A percentile compares a stretch with the other conserved stretches of the same genome.
Evolutionary conservation across 2,113 vertebrate species (phyloP).

Genomic region (Morone saxatilis): DNA sequence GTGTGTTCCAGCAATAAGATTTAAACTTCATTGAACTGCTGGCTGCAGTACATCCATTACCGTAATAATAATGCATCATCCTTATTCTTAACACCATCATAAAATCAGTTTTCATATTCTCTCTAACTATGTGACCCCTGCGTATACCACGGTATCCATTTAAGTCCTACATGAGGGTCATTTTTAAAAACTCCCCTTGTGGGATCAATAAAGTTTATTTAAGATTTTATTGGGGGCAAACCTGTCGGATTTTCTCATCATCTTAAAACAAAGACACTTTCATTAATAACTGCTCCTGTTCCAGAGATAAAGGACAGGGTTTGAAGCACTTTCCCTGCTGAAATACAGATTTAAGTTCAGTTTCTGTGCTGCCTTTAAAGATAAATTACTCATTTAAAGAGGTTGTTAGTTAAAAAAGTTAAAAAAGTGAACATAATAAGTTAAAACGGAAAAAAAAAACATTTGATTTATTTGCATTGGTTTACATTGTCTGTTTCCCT

Average conservation of each 20-base stretch:
- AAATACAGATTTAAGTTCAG: background rate
- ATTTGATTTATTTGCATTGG: too few relatives aligned
- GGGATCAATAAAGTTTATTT: slow-evolving; percentile 47
- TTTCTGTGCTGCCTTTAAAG: too few relatives aligned
- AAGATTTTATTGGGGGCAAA: slow-evolving; percentile 12
- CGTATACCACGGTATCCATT: slow-evolving; percentile 15
- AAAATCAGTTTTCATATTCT: background rate
- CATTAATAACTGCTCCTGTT: background rate
- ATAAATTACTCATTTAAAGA: too few relatives aligned
- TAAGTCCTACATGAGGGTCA: background rate
- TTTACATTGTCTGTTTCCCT: too few relatives aligned
- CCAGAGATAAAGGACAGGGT: slow-evolving; percentile 5
- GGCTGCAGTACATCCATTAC: background rate
- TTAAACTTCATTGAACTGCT: background rate
- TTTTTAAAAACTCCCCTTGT: slow-evolving; percentile 15
- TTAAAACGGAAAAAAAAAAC: too few relatives aligned
- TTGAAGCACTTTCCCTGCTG: background rate
- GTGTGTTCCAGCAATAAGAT: background rate
- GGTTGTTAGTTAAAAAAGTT: too few relatives aligned
- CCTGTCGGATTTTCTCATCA: slow-evolving; percentile 5
- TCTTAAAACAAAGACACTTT: slow-evolving; percentile 32
- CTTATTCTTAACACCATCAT: slow-evolving; percentile 5
- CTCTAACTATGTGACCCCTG: background rate
- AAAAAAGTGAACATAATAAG: too few relatives aligned
- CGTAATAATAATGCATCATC: background rate